These are phyloP conservation scores for Sepioteuthis lessoniana DNA, from an alignment of 2,888 invertebrate species.

Conservation along the genomic window DNA sequence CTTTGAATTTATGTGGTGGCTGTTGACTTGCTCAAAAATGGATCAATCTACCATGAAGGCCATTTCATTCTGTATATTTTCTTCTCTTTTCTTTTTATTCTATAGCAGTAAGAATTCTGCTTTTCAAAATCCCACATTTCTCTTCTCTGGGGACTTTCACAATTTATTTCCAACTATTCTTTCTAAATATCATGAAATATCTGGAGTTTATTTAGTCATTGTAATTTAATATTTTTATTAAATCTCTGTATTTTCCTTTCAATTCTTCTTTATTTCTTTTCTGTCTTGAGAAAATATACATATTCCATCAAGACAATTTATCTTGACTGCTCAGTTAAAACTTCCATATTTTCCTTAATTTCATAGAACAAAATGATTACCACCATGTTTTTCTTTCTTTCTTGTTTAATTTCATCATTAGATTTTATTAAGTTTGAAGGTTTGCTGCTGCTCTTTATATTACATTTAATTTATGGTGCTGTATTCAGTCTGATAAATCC, in stretches of 20 bases:
- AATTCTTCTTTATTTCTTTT: neutral
- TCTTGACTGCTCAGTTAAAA: neutral
- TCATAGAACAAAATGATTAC: too few species aligned
- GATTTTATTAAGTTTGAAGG: neutral
- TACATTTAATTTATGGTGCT: neutral
- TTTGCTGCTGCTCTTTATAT: neutral
- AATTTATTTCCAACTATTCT: neutral
- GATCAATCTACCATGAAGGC: neutral
- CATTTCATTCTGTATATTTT: neutral
- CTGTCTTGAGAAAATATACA: too few species aligned
- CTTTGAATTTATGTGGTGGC: neutral
- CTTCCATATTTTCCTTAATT: neutral
- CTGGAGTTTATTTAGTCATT: neutral
- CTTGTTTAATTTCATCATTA: neutral
- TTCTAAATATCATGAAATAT: neutral
- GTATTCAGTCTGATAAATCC: neutral
- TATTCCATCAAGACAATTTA: neutral
- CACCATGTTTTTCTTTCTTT: too few species aligned
- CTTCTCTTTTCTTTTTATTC: neutral
- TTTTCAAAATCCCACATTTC: neutral
- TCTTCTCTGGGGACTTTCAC: neutral
- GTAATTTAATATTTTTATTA: neutral
- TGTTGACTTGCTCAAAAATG: slow-evolving; percentile 33
- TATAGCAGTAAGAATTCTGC: neutral
- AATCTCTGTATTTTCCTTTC: neutral